A percentile compares a stretch with the other conserved stretches of the same genome.
Evolutionary conservation across 2,113 vertebrate genomes (phyloP).

Genomic region (Chrysochloris asiatica): DNA sequence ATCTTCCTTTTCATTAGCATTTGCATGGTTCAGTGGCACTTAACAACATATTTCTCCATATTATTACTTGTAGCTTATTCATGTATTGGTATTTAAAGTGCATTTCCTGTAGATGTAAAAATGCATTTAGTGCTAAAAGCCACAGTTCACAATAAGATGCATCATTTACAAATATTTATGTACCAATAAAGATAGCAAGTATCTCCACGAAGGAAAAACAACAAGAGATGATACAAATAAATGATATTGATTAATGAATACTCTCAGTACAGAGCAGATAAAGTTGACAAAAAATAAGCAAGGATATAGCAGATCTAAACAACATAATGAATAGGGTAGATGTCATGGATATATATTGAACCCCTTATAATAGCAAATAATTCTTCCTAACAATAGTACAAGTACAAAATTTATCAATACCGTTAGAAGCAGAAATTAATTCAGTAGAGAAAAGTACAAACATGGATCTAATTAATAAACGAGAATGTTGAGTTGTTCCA

Average conservation of each 20-base stretch:
- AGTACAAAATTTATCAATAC: background rate
- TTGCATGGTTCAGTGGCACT: too few species aligned
- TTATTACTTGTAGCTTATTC: slow-evolving; percentile 7
- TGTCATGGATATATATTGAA: background rate
- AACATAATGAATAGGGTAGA: background rate
- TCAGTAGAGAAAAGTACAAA: background rate
- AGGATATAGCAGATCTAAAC: background rate
- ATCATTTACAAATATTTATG: slow-evolving; percentile 38
- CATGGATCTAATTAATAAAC: background rate
- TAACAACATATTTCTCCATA: slow-evolving; percentile 13
- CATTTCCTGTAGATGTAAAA: background rate
- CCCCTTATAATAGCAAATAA: slow-evolving; percentile 19
- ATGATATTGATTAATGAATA: background rate
- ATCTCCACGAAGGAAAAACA: slow-evolving; percentile 41
- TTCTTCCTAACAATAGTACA: background rate
- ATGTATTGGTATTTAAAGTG: slow-evolving; percentile 40
- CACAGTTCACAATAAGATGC: slow-evolving; percentile 20
- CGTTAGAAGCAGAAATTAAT: slow-evolving; percentile 11
- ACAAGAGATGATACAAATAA: background rate
- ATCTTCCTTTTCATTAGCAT: background rate
- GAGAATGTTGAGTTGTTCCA: background rate
- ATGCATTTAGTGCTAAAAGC: background rate
- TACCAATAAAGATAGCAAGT: background rate
- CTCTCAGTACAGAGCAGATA: background rate
- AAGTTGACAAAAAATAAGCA: slow-evolving; percentile 9